Conservation (phyloP, 2,888 invertebrate genomes). For the Hirtodrosophila duncani region DNA sequence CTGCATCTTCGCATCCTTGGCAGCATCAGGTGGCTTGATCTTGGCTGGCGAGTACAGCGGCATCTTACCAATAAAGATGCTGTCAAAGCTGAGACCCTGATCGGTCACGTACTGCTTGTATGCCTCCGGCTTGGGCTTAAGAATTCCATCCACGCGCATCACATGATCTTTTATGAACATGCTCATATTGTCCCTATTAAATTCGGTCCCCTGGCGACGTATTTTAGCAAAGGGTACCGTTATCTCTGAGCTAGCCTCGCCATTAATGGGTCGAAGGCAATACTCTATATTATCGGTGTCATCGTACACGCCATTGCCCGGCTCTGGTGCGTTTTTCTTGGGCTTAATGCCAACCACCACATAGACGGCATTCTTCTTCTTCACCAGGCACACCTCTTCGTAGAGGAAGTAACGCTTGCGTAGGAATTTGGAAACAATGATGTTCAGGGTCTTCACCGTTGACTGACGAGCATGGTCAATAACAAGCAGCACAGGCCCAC, state of each 20-base stretch:
- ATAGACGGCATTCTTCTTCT: slow-evolving; percentile 48
- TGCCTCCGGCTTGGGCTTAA: slow-evolving; percentile 82
- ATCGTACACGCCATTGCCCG: slow-evolving; percentile 66
- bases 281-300: slow-evolving; percentile 79
- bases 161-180: slow-evolving; percentile 91
- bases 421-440: slow-evolving; percentile 91
- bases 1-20: too few species aligned
- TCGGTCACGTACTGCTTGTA: slow-evolving; percentile 76
- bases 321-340: slow-evolving; percentile 33
- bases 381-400: slow-evolving; percentile 87
- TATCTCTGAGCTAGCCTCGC: slow-evolving; percentile 73
- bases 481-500: slow-evolving; percentile 89
- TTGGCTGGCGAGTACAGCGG: slow-evolving; percentile 82
- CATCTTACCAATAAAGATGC: slow-evolving; percentile 88
- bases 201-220: slow-evolving; percentile 84
- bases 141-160: slow-evolving; percentile 82
- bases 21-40: slow-evolving; percentile 57
- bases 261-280: slow-evolving; percentile 79
- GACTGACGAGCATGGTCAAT: slow-evolving; percentile 89
- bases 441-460: slow-evolving; percentile 90
- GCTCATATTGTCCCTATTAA: slow-evolving; percentile 89
- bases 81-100: slow-evolving; percentile 83
- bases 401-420: slow-evolving; percentile 94
- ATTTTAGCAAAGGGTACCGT: slow-evolving; percentile 84
- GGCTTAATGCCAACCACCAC: slow-evolving; percentile 65